These are phyloP conservation scores for Philaenus spumarius DNA, from an alignment of 1,140 invertebrate genomes.

Conservation along the genomic window DNA sequence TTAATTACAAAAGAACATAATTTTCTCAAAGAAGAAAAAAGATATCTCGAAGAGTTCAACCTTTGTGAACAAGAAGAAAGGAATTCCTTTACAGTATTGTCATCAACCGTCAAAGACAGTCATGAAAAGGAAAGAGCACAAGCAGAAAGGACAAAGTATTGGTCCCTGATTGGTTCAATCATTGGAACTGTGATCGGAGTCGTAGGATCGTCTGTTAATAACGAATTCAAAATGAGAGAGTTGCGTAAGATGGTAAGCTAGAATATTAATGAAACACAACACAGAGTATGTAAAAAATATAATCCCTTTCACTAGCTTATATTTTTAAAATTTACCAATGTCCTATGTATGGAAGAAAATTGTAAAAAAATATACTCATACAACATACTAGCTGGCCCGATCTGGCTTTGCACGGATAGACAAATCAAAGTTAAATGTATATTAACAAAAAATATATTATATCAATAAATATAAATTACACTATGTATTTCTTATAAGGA, in stretches of 20 bases:
- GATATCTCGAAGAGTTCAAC: slow-evolving; percentile 24
- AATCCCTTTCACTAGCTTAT: too few relatives aligned
- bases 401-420: too few relatives aligned
- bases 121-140: slow-evolving; percentile 67
- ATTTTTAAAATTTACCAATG: too few relatives aligned
- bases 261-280: too few relatives aligned
- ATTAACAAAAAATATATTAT: too few relatives aligned
- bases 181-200: slow-evolving; percentile 60
- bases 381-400: too few relatives aligned
- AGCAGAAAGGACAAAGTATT: slow-evolving; percentile 69
- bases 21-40: slow-evolving; percentile 32
- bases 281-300: too few relatives aligned
- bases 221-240: slow-evolving; percentile 57
- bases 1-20: slow-evolving; percentile 43
- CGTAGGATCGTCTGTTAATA: slow-evolving; percentile 56
- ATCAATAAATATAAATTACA: too few relatives aligned
- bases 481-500: too few relatives aligned
- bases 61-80: slow-evolving; percentile 49
- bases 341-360: too few relatives aligned
- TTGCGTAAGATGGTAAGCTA: slow-evolving; percentile 48
- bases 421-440: too few relatives aligned
- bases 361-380: too few relatives aligned
- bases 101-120: slow-evolving; percentile 58
- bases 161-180: slow-evolving; percentile 65
- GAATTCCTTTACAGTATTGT: slow-evolving; percentile 57